Conservation (phyloP, 2,113 vertebrate genomes). For the Setophaga coronata region DNA sequence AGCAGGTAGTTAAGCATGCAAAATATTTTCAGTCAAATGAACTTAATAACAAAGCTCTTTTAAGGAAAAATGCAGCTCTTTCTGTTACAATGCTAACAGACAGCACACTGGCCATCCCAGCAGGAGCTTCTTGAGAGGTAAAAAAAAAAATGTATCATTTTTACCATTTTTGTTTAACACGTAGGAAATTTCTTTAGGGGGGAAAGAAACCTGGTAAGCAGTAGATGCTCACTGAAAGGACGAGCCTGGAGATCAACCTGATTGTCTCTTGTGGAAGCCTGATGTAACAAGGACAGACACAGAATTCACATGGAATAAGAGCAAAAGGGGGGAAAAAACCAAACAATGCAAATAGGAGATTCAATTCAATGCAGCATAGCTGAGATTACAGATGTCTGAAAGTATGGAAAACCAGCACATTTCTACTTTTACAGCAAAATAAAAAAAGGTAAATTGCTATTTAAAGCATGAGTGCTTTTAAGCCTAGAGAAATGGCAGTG, state of each 20-base stretch:
- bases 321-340: neutral
- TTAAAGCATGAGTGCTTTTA: neutral
- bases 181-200: neutral
- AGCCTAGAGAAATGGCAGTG: neutral
- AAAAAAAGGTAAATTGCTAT: neutral
- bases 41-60: slow-evolving; percentile 39
- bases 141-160: neutral
- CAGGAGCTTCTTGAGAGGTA: neutral
- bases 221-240: neutral
- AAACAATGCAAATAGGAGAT: neutral
- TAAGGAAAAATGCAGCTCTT: neutral
- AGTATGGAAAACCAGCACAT: neutral
- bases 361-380: neutral
- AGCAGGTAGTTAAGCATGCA: slow-evolving; percentile 70
- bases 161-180: neutral
- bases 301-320: neutral
- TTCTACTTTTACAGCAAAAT: neutral
- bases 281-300: neutral
- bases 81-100: neutral
- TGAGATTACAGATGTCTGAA: neutral
- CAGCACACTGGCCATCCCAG: neutral
- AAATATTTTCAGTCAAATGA: slow-evolving; percentile 61
- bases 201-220: neutral
- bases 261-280: neutral
- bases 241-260: neutral